Evolutionary conservation across 2,888 invertebrate species (phyloP).

Genomic region (Meteorus colon): DNA sequence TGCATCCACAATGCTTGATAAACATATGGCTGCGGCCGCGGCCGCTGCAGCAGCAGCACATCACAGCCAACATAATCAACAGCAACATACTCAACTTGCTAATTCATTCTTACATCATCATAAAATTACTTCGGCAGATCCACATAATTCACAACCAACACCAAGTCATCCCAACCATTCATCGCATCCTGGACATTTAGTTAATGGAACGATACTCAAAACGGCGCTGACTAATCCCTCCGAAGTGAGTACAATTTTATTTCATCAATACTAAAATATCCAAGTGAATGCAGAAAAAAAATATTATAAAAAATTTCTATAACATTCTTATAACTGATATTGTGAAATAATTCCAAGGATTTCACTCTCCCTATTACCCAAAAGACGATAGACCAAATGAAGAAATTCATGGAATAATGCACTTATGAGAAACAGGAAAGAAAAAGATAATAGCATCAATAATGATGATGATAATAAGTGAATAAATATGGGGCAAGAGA

Average conservation of each 20-base stretch:
- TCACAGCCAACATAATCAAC: constrained; percentile 74
- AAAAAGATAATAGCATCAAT: constrained; percentile 2
- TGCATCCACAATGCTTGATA: constrained; percentile 68
- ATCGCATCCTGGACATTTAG: constrained; percentile 82
- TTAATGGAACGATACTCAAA: constrained; percentile 94
- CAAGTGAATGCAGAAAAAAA: too few species aligned
- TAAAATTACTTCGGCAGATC: constrained; percentile 69
- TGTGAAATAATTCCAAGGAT: neutral
- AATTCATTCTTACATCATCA: constrained; percentile 71
- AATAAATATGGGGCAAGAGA: neutral
- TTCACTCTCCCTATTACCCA: neutral
- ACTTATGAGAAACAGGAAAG: neutral
- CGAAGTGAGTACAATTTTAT: constrained; percentile 77
- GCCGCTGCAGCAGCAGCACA: constrained; percentile 67
- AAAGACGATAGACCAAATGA: neutral
- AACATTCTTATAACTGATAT: neutral
- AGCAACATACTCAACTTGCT: constrained; percentile 67
- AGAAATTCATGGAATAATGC: neutral
- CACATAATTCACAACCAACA: constrained; percentile 67
- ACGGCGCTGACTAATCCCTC: constrained; percentile 95
- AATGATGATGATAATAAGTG: constrained; percentile 1
- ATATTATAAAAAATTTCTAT: neutral
- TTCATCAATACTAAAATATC: neutral
- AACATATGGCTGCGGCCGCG: constrained; percentile 71
- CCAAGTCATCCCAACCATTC: constrained; percentile 71